Conservation (phyloP, 2,888 invertebrate genomes). For the Platerodrilus igneus region DNA sequence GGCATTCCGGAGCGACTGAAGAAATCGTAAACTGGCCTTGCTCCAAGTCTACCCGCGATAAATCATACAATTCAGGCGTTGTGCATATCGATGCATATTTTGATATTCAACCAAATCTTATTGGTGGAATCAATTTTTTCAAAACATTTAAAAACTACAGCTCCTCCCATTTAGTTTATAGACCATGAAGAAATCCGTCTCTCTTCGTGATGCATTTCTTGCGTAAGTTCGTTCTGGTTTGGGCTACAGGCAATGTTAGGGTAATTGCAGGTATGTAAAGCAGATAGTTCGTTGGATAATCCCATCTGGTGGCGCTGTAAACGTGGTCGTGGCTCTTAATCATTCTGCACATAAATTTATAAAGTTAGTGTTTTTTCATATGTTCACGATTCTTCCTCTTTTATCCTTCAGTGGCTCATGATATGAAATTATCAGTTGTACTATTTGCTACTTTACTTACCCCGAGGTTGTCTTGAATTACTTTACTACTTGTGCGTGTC, state of each 20-base stretch:
- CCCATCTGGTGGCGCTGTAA: slow-evolving; percentile 38
- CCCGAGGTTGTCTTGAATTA: too few species aligned
- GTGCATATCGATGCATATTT: slow-evolving; percentile 41
- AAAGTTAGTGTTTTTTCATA: too few species aligned
- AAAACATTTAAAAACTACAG: slow-evolving; percentile 36
- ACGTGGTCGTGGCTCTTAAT: slow-evolving; percentile 29
- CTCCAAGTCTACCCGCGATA: slow-evolving; percentile 28
- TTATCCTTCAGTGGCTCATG: too few species aligned
- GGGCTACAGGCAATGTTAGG: slow-evolving; percentile 40
- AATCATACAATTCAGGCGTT: slow-evolving; percentile 30
- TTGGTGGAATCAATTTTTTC: slow-evolving; percentile 39
- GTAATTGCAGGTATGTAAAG: slow-evolving; percentile 43
- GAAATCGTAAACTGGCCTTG: slow-evolving; percentile 25
- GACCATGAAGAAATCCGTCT: slow-evolving; percentile 33
- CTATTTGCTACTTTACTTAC: too few species aligned
- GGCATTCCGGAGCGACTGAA: slow-evolving; percentile 27
- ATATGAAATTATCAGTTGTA: too few species aligned
- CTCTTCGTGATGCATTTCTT: slow-evolving; percentile 22
- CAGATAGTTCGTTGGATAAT: slow-evolving; percentile 42
- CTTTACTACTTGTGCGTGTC: too few species aligned
- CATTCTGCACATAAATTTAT: too few species aligned
- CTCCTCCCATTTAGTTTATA: slow-evolving; percentile 38
- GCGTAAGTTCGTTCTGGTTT: slow-evolving; percentile 24
- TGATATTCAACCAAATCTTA: slow-evolving; percentile 41
- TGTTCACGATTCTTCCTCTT: too few species aligned